These are phyloP conservation scores for Heliconius sara DNA, from an alignment of 2,888 invertebrate species.

Conservation along the genomic window DNA sequence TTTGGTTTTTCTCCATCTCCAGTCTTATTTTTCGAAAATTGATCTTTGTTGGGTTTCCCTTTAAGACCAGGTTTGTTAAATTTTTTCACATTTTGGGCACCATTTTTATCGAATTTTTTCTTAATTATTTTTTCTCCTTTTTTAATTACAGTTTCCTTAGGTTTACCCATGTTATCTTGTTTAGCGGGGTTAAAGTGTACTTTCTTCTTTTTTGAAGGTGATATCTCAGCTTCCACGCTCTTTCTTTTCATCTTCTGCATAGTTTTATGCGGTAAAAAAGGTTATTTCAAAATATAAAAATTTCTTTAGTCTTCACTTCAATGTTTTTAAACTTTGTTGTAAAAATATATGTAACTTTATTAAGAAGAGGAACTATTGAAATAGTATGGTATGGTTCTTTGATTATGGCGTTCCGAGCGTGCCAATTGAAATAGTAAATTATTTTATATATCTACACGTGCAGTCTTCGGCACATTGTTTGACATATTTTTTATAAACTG, in stretches of 20 bases:
- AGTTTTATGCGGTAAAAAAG: slow-evolving; percentile 37
- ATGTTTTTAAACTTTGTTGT: not conserved
- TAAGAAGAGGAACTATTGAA: not conserved
- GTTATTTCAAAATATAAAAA: slow-evolving; percentile 2
- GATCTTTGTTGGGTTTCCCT: slow-evolving; percentile 54
- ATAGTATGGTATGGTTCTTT: too few species aligned
- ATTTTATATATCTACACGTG: slow-evolving; percentile 15
- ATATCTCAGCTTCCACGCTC: slow-evolving; percentile 54
- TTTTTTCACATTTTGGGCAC: slow-evolving; percentile 44
- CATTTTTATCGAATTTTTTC: slow-evolving; percentile 46
- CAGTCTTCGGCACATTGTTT: slow-evolving; percentile 6
- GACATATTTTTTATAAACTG: not conserved
- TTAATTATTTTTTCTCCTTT: slow-evolving; percentile 35
- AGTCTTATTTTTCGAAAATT: slow-evolving; percentile 58
- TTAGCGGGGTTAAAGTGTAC: slow-evolving; percentile 53
- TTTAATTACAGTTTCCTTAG: slow-evolving; percentile 37
- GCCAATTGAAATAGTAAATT: not conserved
- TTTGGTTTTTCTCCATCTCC: slow-evolving; percentile 79
- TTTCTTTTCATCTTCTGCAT: slow-evolving; percentile 78
- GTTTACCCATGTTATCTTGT: slow-evolving; percentile 42
- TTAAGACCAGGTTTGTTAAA: slow-evolving; percentile 45
- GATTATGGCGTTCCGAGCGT: too few species aligned
- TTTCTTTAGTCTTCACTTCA: not conserved
- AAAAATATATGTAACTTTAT: not conserved
- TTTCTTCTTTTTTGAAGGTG: slow-evolving; percentile 66